Evolutionary conservation across 2,888 invertebrate species (phyloP).

Genomic region (Drosophila subquinaria): DNA sequence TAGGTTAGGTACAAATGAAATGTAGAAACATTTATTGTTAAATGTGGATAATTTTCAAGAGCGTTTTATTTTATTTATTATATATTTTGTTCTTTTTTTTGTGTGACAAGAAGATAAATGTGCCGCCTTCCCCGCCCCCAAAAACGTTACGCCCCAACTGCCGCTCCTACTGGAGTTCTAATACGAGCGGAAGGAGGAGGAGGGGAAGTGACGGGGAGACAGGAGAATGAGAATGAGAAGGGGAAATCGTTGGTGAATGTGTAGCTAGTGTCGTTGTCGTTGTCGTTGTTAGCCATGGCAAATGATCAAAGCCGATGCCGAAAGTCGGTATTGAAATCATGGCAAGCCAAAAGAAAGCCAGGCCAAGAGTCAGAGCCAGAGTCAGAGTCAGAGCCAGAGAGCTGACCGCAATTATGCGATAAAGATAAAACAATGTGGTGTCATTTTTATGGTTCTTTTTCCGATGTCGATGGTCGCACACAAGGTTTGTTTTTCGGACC

Average conservation of each 20-base stretch:
- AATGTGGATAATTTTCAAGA: constrained; percentile 43
- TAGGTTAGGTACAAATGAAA: constrained; percentile 1
- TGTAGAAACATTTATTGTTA: neutral
- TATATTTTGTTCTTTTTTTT: neutral
- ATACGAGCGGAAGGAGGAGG: constrained; percentile 12
- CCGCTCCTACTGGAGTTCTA: constrained; percentile 14
- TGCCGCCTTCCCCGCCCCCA: constrained; percentile 29
- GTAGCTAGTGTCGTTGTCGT: constrained; percentile 27
- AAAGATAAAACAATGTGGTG: constrained; percentile 81
- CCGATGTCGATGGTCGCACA: constrained; percentile 41
- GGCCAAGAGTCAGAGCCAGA: constrained; percentile 7
- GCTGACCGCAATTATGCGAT: constrained; percentile 81
- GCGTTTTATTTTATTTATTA: constrained; percentile 28
- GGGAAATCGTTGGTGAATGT: constrained; percentile 45
- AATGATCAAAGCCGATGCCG: constrained; percentile 73
- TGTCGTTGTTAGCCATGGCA: constrained; percentile 59
- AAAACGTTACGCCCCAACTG: constrained; percentile 2
- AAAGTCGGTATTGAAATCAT: constrained; percentile 57
- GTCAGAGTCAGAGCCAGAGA: neutral
- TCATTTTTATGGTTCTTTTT: constrained; percentile 78
- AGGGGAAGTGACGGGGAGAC: constrained; percentile 8
- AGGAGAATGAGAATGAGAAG: neutral
- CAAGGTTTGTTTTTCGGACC: constrained; percentile 5
- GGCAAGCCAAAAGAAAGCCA: constrained; percentile 43
- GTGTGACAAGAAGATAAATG: constrained; percentile 76